Conservation (phyloP, 2,888 invertebrate genomes). For the Sturmia bella region DNA sequence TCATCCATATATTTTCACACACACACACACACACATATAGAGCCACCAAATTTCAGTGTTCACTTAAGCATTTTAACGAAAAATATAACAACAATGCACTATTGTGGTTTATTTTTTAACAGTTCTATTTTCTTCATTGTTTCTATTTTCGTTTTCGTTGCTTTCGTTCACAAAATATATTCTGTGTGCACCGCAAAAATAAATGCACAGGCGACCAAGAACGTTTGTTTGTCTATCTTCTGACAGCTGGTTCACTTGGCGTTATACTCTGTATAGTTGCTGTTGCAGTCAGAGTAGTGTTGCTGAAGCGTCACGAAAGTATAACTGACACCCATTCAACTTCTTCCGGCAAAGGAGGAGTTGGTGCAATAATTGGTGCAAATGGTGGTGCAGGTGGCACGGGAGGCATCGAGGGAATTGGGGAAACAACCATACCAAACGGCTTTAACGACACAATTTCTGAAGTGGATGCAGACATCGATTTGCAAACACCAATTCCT, state of each 20-base stretch:
- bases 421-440: slow-evolving; percentile 89
- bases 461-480: slow-evolving; percentile 89
- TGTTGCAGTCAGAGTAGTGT: slow-evolving; percentile 86
- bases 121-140: background rate
- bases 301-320: slow-evolving; percentile 85
- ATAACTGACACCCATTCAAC: slow-evolving; percentile 81
- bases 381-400: slow-evolving; percentile 78
- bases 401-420: slow-evolving; percentile 60
- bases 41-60: no score
- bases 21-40: no score
- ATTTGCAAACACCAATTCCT: slow-evolving; percentile 84
- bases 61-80: slow-evolving; percentile 22
- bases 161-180: slow-evolving; percentile 22
- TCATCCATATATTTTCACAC: no score
- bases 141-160: slow-evolving; percentile 9
- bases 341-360: slow-evolving; percentile 84
- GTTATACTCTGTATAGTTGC: slow-evolving; percentile 88
- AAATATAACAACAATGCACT: background rate
- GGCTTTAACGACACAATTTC: slow-evolving; percentile 93
- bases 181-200: slow-evolving; percentile 24
- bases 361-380: slow-evolving; percentile 54
- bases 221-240: slow-evolving; percentile 90
- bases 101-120: slow-evolving; percentile 3
- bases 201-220: slow-evolving; percentile 79
- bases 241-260: slow-evolving; percentile 87